Evolutionary conservation across 2,113 vertebrate species (phyloP).

Genomic region (Oriolus oriolus): DNA sequence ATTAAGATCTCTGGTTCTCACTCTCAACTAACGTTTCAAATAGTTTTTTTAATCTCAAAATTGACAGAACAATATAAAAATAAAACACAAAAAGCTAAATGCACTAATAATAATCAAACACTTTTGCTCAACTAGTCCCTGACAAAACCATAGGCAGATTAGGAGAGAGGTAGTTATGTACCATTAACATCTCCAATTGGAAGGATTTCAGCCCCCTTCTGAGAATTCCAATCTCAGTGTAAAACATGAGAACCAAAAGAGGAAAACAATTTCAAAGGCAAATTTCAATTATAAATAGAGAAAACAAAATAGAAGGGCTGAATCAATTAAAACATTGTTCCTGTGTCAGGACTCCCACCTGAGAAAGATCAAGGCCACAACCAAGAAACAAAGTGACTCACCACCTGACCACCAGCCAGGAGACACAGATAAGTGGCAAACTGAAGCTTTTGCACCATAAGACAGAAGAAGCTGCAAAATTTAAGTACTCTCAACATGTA

Average conservation of each 20-base stretch:
- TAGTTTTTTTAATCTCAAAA: background rate
- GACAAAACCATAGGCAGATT: background rate
- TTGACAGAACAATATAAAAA: background rate
- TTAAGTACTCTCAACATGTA: background rate
- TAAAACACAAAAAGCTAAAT: background rate
- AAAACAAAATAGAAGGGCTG: background rate
- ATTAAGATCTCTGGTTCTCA: background rate
- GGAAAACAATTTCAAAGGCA: background rate
- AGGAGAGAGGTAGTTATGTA: background rate
- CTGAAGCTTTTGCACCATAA: background rate
- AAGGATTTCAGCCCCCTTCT: background rate
- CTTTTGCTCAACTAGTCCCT: background rate
- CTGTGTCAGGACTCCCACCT: background rate
- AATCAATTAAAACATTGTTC: constrained; percentile 23
- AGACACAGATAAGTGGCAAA: constrained; percentile 4
- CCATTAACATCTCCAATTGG: background rate
- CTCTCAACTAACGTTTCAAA: background rate
- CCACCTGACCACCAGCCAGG: background rate
- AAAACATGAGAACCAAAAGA: background rate
- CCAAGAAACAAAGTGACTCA: constrained; percentile 34
- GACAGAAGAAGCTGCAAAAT: background rate
- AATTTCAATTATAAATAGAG: background rate
- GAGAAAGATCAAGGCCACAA: constrained; percentile 41
- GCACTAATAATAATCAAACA: background rate
- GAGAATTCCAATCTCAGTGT: background rate